These are phyloP conservation scores for Julus scanicus DNA, from an alignment of 2,888 invertebrate species.

Conservation along the genomic window DNA sequence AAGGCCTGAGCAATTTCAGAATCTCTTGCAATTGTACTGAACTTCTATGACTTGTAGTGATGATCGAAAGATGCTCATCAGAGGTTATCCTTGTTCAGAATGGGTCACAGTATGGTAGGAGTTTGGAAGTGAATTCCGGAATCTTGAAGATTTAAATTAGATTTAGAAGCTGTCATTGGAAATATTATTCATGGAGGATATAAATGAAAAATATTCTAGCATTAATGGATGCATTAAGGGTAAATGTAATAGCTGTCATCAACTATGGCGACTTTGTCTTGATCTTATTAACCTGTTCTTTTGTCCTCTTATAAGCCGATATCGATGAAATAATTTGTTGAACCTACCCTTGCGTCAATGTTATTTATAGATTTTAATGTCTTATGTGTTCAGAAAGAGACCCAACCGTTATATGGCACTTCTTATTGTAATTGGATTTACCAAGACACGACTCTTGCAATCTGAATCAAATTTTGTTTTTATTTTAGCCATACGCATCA, in stretches of 20 bases:
- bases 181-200: too few species aligned
- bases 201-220: too few species aligned
- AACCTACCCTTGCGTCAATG: neutral
- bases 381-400: neutral
- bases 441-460: neutral
- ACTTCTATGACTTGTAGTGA: neutral
- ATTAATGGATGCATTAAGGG: neutral
- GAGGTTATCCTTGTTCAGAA: neutral
- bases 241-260: neutral
- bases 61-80: neutral
- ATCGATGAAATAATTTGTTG: neutral
- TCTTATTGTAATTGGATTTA: neutral
- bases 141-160: too few species aligned
- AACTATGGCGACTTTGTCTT: neutral
- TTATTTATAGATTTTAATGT: neutral
- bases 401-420: neutral
- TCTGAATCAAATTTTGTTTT: neutral
- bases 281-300: neutral
- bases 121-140: too few species aligned
- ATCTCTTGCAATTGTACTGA: neutral
- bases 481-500: neutral
- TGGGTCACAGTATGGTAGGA: neutral
- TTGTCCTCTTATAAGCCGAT: neutral
- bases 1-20: neutral
- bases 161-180: too few species aligned